Evolutionary conservation across 2,113 vertebrate genomes (phyloP), one percentile per base, ranked within the genome.

Genomic region (Cavia aperea): DNA sequence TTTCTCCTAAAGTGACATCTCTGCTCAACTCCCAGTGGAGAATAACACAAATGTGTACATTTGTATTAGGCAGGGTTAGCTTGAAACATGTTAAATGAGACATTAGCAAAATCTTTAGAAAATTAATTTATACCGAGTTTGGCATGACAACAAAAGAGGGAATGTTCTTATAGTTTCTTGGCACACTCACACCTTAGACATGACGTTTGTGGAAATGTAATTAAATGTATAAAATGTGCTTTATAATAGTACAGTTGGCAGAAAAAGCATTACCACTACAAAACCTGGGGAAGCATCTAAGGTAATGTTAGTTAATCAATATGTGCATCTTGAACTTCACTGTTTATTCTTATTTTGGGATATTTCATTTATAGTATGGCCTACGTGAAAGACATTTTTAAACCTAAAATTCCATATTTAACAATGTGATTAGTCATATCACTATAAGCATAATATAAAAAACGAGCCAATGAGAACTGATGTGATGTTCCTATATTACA

Each of bases 161-260:
- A 85, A 94, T 94, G 92, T 93, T 96, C 97, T 97, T 96, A 95
- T 90, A 96, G 92, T 70, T 93, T 96, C 96, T 93, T 98, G 97
- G 96, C 95, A 92, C 23, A 73, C 65, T 95, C 39, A 93, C 86
- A 93, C 84, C 93, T 95, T 94, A 97, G 96, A 96, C 96, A 96
- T 94, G 95, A 97, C 33, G 49, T 97, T 97, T 96, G 95, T 98
- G 97, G 97, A 97, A 97, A 97, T 96, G 93, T 95, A 97, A 97
- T 98, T 97, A 97, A 96, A 86, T 95, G 94, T 65, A 86, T 96
- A 94, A 97, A 96, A 96, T 97, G 93, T 93, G 93, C 90, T 97
- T 96, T 95, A 85, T 89, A 96, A 93, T 90, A 96, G 83, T 92
- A 89, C 73, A 90, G 65, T 81, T 88, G 94, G 65, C 63, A 95